These are phyloP conservation scores for Euura lappo DNA, from an alignment of 1,140 invertebrate species.

Conservation along the genomic window DNA sequence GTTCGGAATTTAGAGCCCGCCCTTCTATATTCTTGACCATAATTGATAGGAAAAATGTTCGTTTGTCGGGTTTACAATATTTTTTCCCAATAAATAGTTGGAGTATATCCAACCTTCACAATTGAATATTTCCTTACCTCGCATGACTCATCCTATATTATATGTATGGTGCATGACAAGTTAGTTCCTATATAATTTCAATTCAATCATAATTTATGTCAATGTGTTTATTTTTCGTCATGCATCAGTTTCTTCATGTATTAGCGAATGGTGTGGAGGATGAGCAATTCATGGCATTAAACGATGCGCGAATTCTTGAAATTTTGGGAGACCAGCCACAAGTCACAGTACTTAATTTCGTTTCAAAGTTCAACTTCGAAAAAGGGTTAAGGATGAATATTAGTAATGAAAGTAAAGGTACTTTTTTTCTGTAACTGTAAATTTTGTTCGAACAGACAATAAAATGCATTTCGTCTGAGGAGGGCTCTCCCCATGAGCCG, in stretches of 20 bases:
- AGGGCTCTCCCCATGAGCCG: too few relatives aligned
- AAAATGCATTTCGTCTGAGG: too few relatives aligned
- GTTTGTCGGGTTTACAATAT: background rate
- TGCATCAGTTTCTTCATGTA: background rate
- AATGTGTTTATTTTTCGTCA: conserved; percentile 1
- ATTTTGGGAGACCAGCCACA: conserved; percentile 3
- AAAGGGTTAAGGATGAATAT: background rate
- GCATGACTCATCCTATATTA: background rate
- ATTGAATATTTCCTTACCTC: conserved; percentile 3
- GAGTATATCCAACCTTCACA: background rate
- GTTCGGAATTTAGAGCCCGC: background rate
- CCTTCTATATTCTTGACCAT: background rate
- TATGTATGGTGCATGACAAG: background rate
- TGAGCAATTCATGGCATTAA: conserved; percentile 1
- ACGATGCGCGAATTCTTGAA: background rate
- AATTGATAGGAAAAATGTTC: conserved; percentile 1
- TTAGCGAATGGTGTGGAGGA: background rate
- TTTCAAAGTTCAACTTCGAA: background rate
- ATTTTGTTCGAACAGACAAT: too few relatives aligned
- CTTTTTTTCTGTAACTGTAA: too few relatives aligned
- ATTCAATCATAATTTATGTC: conserved; percentile 5
- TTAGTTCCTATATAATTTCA: conserved; percentile 5
- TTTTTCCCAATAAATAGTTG: background rate
- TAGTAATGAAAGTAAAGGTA: background rate
- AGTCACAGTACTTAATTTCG: background rate